Evolutionary conservation across 2,888 invertebrate species (phyloP).

Genomic region (Nectonema munidae): DNA sequence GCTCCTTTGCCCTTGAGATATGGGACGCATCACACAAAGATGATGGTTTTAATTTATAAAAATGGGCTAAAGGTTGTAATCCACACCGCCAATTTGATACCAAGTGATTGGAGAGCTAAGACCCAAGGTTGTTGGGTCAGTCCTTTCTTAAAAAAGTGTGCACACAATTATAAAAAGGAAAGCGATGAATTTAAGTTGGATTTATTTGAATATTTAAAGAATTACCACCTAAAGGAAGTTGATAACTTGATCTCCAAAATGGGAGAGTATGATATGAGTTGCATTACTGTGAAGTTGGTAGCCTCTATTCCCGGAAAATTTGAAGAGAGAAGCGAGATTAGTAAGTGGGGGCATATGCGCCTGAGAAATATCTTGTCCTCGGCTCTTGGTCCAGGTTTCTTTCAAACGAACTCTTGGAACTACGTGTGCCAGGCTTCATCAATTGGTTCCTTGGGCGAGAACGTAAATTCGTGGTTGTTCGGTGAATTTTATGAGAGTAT

Average conservation of each 20-base stretch:
- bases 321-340: constrained; percentile 26
- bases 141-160: constrained; percentile 15
- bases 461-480: constrained; percentile 35
- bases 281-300: constrained; percentile 36
- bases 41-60: constrained; percentile 53
- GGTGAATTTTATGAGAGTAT: constrained; percentile 36
- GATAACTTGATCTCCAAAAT: no score
- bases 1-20: constrained; percentile 42
- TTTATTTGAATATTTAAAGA: constrained; percentile 10
- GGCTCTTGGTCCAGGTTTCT: neutral
- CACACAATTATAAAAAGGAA: neutral
- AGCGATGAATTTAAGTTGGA: neutral
- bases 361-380: constrained; percentile 25
- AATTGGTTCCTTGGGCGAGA: constrained; percentile 46
- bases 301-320: constrained; percentile 54
- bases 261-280: neutral
- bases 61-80: constrained; percentile 44
- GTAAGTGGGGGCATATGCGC: constrained; percentile 32
- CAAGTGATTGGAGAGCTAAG: constrained; percentile 65
- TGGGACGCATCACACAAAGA: constrained; percentile 52
- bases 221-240: no score
- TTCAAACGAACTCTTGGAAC: constrained; percentile 30
- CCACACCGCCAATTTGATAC: constrained; percentile 60
- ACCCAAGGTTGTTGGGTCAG: constrained; percentile 40
- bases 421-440: constrained; percentile 59